Percentiles rank a stretch among this genome's conserved stretches.
Conservation (phyloP, 1,140 invertebrate species). For the Pseudomyrmex gracilis region DNA sequence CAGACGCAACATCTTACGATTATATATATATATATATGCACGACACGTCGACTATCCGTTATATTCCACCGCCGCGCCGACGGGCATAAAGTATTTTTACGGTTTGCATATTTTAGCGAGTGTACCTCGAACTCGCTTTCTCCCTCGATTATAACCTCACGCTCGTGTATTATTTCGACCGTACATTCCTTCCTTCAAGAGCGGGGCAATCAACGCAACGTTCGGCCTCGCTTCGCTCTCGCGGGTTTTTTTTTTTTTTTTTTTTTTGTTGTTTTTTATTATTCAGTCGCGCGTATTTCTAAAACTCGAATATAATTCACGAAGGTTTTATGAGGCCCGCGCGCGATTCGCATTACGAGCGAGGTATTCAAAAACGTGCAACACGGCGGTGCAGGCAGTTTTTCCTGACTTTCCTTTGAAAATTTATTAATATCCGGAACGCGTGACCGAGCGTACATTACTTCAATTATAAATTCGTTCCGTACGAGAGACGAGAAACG, state of each 20-base stretch:
- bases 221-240: neutral
- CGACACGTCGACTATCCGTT: conserved; percentile 26
- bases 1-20: conserved; percentile 34
- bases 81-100: conserved; percentile 14
- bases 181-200: conserved; percentile 20
- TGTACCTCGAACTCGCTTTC: neutral
- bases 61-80: neutral
- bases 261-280: neutral
- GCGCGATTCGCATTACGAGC: conserved; percentile 10
- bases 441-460: neutral
- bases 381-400: neutral
- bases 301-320: neutral
- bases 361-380: neutral
- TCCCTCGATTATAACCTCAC: conserved; percentile 13
- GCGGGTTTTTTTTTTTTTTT: conserved; percentile 2
- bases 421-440: conserved; percentile 41
- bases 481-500: neutral
- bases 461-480: conserved; percentile 44
- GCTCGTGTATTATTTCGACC: conserved; percentile 20
- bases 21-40: neutral
- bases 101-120: conserved; percentile 48
- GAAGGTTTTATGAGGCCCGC: neutral
- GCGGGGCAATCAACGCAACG: conserved; percentile 24
- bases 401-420: conserved; percentile 15
- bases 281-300: neutral